Percentiles rank a stretch among this genome's conserved stretches.
phyloP scores from a whole-genome alignment of 2,113 vertebrate species.

The Melanerpes aurifrons region DNA sequence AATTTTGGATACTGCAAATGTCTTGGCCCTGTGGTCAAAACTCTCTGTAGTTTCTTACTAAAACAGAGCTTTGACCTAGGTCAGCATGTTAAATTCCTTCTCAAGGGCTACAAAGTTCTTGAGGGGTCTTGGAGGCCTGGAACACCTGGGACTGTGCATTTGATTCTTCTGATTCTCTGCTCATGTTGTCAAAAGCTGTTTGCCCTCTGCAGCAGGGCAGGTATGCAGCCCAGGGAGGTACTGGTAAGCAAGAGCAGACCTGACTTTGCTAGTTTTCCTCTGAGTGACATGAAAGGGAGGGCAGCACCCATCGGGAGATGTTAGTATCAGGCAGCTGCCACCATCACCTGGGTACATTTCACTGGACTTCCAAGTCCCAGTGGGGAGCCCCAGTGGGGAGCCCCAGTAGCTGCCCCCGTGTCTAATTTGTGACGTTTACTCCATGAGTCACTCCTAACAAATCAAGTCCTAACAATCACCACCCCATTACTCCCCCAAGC shows the following conservation, averaged over 20 bases:
- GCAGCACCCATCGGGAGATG: not conserved
- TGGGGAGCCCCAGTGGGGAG: not conserved
- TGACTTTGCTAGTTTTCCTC: not conserved
- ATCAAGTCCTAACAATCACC: not conserved
- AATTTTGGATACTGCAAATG: not conserved
- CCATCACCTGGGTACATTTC: not conserved
- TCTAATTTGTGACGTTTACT: not conserved
- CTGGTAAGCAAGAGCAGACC: not conserved
- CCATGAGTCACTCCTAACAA: constrained; percentile 21
- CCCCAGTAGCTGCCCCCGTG: not conserved
- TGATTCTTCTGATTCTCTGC: not conserved
- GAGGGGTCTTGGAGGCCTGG: not conserved
- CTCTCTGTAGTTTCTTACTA: not conserved
- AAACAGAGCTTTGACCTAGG: not conserved
- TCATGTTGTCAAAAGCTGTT: not conserved
- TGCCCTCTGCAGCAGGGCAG: not conserved
- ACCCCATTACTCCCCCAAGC: not conserved
- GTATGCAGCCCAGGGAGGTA: not conserved
- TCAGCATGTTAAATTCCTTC: not conserved
- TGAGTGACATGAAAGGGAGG: not conserved
- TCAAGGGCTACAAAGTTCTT: not conserved
- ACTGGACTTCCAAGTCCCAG: not conserved
- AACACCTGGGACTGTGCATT: not conserved
- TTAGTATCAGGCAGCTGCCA: not conserved
- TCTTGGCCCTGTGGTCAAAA: not conserved